A percentile compares a stretch with the other conserved stretches of the same genome.
Conservation (phyloP, 2,888 invertebrate genomes). For the Anthrax anthrax region DNA sequence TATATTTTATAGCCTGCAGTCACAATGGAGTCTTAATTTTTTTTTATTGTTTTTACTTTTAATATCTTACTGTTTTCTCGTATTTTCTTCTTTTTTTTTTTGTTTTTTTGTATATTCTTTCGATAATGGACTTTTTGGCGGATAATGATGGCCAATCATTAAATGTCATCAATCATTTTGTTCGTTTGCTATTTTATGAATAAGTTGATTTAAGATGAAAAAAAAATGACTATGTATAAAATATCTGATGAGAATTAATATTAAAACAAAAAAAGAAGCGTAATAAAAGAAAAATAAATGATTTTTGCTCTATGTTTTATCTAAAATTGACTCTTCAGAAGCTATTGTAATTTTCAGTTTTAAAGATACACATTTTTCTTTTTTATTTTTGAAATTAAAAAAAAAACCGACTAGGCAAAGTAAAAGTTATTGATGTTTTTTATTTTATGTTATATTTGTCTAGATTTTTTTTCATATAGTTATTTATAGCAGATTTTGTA, state of each 20-base stretch:
- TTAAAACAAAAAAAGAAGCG: no score
- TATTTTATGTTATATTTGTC: no score
- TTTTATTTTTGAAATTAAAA: background rate
- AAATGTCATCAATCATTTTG: slow-evolving; percentile 9
- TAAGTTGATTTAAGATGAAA: no score
- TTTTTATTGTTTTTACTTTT: background rate
- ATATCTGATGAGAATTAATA: no score
- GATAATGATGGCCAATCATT: slow-evolving; percentile 10
- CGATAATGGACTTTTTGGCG: background rate
- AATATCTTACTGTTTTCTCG: no score
- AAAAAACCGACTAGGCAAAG: background rate
- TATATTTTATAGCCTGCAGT: background rate
- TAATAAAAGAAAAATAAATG: no score
- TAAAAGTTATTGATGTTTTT: no score
- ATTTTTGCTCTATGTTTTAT: background rate
- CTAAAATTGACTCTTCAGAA: background rate
- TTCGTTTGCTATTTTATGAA: background rate
- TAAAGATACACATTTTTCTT: background rate
- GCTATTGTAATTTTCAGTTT: background rate
- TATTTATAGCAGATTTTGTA: no score
- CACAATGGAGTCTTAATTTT: background rate
- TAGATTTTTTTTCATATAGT: no score
- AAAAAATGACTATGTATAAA: no score
- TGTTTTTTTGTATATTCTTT: background rate
- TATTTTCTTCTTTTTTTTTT: background rate